Conservation (phyloP, 2,888 invertebrate genomes). For the Mythimna impura region DNA sequence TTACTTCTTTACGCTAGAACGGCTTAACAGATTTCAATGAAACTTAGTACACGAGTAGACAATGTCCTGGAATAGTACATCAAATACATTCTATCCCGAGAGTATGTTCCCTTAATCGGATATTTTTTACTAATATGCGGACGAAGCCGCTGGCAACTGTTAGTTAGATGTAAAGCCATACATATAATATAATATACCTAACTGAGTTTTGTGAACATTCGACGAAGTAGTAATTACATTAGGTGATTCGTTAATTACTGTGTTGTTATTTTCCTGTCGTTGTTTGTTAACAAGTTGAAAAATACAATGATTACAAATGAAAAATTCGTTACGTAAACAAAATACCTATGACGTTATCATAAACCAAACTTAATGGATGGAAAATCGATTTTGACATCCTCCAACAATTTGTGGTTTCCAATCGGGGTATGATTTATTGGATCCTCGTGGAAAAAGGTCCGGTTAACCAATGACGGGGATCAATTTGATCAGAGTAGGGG, state of each 20-base stretch:
- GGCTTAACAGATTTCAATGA: too few species aligned
- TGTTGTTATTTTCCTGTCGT: not conserved
- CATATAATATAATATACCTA: not conserved
- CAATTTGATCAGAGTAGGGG: slow-evolving; percentile 16
- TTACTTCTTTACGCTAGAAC: too few species aligned
- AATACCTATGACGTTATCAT: not conserved
- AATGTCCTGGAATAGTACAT: too few species aligned
- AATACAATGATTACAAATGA: not conserved
- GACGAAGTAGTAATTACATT: slow-evolving; percentile 7
- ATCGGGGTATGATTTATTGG: slow-evolving; percentile 29
- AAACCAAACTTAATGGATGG: not conserved
- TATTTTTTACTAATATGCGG: not conserved
- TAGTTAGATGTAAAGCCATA: not conserved
- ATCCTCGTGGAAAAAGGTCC: slow-evolving; percentile 1
- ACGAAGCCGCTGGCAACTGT: not conserved
- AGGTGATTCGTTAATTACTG: slow-evolving; percentile 5
- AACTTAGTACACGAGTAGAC: too few species aligned
- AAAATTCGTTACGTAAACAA: not conserved
- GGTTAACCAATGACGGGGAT: slow-evolving; percentile 20
- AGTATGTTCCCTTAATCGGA: too few species aligned
- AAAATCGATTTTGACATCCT: not conserved
- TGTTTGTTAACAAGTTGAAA: not conserved
- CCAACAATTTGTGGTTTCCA: slow-evolving; percentile 5
- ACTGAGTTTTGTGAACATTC: not conserved
- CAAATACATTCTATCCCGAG: too few species aligned